Evolutionary conservation across 2,888 invertebrate species (phyloP).

Genomic region (Mythimna albipuncta): DNA sequence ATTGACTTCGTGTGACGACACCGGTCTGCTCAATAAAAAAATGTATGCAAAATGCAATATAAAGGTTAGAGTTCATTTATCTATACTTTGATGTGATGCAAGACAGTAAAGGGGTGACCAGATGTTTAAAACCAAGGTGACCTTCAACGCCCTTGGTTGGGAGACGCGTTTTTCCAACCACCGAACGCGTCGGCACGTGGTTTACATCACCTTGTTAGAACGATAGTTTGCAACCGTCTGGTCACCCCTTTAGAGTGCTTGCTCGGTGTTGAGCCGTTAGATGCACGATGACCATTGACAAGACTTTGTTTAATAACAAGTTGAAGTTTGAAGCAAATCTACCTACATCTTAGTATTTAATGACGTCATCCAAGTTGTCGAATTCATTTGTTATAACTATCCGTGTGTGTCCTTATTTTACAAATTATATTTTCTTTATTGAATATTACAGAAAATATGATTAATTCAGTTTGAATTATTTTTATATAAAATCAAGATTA

Average conservation of each 20-base stretch:
- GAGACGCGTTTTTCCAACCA: too few relatives aligned
- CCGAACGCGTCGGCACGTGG: too few relatives aligned
- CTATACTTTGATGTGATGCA: background rate
- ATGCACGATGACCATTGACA: background rate
- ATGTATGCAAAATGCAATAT: background rate
- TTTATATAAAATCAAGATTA: constrained; percentile 63
- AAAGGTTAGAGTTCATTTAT: background rate
- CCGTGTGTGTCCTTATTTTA: constrained; percentile 26
- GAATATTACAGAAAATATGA: constrained; percentile 30
- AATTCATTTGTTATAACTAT: constrained; percentile 3
- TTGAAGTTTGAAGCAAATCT: constrained; percentile 18
- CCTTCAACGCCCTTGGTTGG: too few relatives aligned
- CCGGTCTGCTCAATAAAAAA: background rate
- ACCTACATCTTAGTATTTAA: constrained; percentile 8
- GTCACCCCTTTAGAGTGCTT: background rate
- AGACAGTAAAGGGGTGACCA: background rate
- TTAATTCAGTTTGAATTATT: constrained; percentile 50
- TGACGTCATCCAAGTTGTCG: constrained; percentile 14
- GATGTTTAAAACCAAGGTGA: too few relatives aligned
- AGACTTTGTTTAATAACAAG: constrained; percentile 12
- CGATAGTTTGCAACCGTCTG: too few relatives aligned
- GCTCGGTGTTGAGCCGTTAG: background rate
- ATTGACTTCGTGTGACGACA: background rate
- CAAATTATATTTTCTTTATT: constrained; percentile 46
- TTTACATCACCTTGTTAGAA: too few relatives aligned